Conservation (phyloP, 92 coral and sea anemone species). For the Anthopleura xanthogrammica region DNA sequence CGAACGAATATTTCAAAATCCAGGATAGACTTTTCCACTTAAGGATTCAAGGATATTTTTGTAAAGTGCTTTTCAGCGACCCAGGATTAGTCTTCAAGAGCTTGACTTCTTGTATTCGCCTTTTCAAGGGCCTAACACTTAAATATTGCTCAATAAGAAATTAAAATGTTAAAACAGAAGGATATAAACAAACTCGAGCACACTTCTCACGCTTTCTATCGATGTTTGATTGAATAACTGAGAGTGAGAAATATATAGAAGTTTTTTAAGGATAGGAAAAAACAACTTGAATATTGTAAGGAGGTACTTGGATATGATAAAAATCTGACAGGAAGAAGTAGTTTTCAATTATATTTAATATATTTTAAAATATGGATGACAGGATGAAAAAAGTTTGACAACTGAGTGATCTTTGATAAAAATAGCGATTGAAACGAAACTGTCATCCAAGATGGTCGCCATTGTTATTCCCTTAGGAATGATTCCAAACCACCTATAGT, state of each 20-base stretch:
- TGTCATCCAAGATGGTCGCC: neutral
- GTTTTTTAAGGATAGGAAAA: neutral
- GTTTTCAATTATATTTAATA: too few relatives aligned
- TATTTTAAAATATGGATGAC: too few relatives aligned
- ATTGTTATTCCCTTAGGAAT: neutral
- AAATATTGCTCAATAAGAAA: neutral
- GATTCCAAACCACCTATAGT: neutral
- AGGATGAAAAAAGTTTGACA: too few relatives aligned
- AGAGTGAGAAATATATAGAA: neutral
- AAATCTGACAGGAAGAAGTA: neutral
- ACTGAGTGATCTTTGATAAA: neutral
- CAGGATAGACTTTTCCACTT: neutral
- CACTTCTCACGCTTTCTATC: neutral
- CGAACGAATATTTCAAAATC: neutral
- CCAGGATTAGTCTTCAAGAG: neutral
- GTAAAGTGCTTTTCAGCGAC: neutral
- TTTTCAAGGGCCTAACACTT: neutral
- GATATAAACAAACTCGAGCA: neutral
- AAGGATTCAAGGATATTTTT: neutral
- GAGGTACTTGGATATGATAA: neutral
- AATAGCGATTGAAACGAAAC: neutral
- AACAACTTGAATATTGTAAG: neutral
- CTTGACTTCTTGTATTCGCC: neutral
- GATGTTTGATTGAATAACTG: neutral
- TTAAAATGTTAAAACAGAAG: neutral